Base-by-base conservation (phyloP, 2,113 vertebrate genomes). In the Crotalus viridis region DNA sequence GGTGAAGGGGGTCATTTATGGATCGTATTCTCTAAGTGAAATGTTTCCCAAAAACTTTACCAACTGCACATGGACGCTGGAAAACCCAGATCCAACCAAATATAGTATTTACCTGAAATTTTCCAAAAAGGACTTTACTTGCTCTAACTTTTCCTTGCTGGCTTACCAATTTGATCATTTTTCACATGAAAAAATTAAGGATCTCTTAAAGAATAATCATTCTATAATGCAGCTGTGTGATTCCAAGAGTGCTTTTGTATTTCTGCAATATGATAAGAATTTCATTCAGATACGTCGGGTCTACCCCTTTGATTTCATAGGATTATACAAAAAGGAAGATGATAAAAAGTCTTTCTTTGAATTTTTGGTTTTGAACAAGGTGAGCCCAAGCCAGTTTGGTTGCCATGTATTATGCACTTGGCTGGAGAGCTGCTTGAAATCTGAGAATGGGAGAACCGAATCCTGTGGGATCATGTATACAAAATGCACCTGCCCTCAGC, bases 21-120 rank as follows among this genome's bases (percentile, higher is more conserved):
- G 99, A 99, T 99, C 99, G 21, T 99, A 99, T 98, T 99, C 99
- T 97, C 98, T 99, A 98, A 99, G 98, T 98, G 99, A 99, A 97
- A 99, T 99, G 98, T 99, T 99, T 98, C 99, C 99, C 96, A 99
- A 99, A 98, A 99, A 99, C 98, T 99, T 99, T 97, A 99, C 99
- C 97, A 99, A 99, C 98, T 99, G 99, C 98, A 99, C 99, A 95
- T 99, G 99, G 99, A 99, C 99, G 92, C 98, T 99, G 98, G 99
- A 99, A 98, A 99, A 99, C 97, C 99, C 99, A 98, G 99, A 99
- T 97, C 99, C 99, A 91, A 99, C 99, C 98, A 99, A 99, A 99
- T 99, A 99, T 98, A 99, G 99, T 96, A 99, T 99, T 98, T 99
- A 99, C 99, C 99, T 99, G 98, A 99, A 99, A 98, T 98, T 99